Base-by-base conservation (phyloP, 2,888 invertebrate species). In the Stegana nigrithorax region DNA sequence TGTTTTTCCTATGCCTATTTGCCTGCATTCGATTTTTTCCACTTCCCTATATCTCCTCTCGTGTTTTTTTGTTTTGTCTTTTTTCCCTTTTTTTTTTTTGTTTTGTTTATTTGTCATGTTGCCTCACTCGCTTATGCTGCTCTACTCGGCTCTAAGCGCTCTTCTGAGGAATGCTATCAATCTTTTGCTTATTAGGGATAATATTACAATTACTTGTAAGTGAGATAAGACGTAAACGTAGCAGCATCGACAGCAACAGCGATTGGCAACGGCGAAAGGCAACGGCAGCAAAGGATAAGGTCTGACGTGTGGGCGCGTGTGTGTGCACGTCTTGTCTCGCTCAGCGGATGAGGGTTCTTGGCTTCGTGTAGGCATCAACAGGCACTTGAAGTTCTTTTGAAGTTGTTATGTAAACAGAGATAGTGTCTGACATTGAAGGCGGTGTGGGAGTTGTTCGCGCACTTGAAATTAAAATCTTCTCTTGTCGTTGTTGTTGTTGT, bases 161-260 rank as follows among this genome's bases (percentile, higher is more conserved):
- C n/a, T n/a, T n/a, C n/a, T 12, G 17, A 47, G 47, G 73, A 78
- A 75, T 75, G 78, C 73, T 78, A 77, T 77, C 76, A 77, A 79
- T 77, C 76, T 78, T 71, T 69, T 68, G 75, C 76, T 79, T 79
- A 79, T 77, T 77, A 72, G 75, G 76, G 72, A 79, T 77, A 77
- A 78, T 78, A 78, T 77, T 77, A 77, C 76, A 79, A 77, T 78
- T 79, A 75, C 78, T 71, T 78, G 73, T 72, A 73, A 73, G 76
- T 69, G 80, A 69, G 75, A 76, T 76, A 76, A 75, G 80, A 67
- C 12, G n/a, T 32, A 32, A 39, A 36, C 36, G 36, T 14, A 36
- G n/a, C n/a, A n/a, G n/a, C n/a, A n/a, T n/a, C n/a, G n/a, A n/a
- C n/a, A n/a, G n/a, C n/a, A n/a, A n/a, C n/a, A n/a, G n/a, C n/a